Percentiles rank a stretch among this genome's conserved stretches.
Conservation (phyloP, 2,113 vertebrate species). For the Lophura nycthemera region DNA sequence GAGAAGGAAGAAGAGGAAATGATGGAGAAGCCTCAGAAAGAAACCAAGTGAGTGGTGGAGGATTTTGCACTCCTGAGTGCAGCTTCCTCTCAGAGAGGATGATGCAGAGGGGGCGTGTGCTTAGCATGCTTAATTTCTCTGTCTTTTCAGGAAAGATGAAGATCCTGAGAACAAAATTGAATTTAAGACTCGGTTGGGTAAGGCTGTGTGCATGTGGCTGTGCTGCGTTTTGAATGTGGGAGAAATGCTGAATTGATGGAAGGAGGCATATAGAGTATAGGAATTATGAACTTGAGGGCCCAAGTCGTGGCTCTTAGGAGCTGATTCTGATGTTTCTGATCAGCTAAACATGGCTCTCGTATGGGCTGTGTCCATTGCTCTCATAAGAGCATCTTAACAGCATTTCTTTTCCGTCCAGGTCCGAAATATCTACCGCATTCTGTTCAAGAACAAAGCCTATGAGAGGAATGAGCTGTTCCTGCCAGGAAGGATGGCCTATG, state of each 20-base stretch:
- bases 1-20: slow-evolving; percentile 97
- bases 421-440: slow-evolving; percentile 93
- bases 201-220: slow-evolving; percentile 41
- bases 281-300: background rate
- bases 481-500: slow-evolving; percentile 96
- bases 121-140: background rate
- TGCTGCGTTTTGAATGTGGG: background rate
- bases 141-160: slow-evolving; percentile 89
- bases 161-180: slow-evolving; percentile 99
- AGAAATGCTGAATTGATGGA: background rate
- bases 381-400: accelerated
- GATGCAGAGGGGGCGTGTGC: background rate
- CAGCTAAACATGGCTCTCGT: accelerated
- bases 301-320: accelerated
- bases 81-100: background rate
- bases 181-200: slow-evolving; percentile 96
- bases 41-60: slow-evolving; percentile 87
- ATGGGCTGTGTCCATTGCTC: background rate
- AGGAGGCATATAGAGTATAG: background rate
- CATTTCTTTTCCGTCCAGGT: slow-evolving; percentile 68
- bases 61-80: background rate
- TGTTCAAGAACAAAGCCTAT: slow-evolving; percentile 87
- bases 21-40: slow-evolving; percentile 97
- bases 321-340: accelerated
- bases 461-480: slow-evolving; percentile 97